Evolutionary conservation across 1,140 invertebrate genomes (phyloP).

Genomic region (Papilio polytes): DNA sequence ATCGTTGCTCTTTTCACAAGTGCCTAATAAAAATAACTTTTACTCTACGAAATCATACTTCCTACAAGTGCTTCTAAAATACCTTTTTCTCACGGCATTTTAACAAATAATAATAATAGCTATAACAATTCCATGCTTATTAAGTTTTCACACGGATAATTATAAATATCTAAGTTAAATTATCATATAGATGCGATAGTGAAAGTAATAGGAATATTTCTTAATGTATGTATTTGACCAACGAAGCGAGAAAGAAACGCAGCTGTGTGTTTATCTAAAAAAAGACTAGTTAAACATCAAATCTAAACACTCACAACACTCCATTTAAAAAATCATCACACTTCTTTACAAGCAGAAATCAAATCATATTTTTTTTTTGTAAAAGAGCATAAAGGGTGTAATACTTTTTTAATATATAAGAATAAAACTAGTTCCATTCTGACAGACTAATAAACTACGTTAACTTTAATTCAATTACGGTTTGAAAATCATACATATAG

Average conservation of each 20-base stretch:
- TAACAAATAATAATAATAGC: constrained; percentile 7
- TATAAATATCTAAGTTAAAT: constrained; percentile 1
- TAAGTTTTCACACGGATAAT: constrained; percentile 17
- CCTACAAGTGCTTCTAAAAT: constrained; percentile 4
- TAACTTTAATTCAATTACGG: background rate
- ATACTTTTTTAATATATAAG: background rate
- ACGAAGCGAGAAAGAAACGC: background rate
- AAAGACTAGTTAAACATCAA: background rate
- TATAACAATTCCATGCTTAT: background rate
- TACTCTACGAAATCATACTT: background rate
- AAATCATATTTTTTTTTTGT: background rate
- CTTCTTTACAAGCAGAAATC: background rate
- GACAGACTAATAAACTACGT: no score
- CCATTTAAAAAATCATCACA: background rate
- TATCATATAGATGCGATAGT: background rate
- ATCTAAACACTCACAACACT: background rate
- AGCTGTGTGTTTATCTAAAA: background rate
- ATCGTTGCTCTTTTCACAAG: constrained; percentile 43
- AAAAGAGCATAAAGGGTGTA: background rate
- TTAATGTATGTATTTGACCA: background rate
- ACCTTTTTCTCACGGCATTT: constrained; percentile 9
- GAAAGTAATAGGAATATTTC: background rate
- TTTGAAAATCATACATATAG: background rate
- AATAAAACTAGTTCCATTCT: background rate
- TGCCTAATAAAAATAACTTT: constrained; percentile 30